Conservation (phyloP, 2,888 invertebrate genomes). For the Nephrotoma appendiculata region DNA sequence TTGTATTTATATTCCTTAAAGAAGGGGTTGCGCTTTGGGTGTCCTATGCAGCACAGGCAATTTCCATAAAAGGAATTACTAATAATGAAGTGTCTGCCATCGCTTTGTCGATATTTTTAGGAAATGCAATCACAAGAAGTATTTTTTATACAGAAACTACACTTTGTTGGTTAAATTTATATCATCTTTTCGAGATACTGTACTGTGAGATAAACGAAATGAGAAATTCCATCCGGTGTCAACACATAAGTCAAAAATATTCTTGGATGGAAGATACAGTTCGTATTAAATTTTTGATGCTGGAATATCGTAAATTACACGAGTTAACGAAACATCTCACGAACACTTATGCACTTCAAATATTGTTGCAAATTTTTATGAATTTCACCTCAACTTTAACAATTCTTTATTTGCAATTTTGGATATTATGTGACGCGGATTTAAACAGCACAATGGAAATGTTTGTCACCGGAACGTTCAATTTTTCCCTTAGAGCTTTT, state of each 20-base stretch:
- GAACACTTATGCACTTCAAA: neutral
- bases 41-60: neutral
- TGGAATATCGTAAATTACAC: neutral
- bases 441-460: neutral
- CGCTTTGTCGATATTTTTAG: neutral
- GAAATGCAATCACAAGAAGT: neutral
- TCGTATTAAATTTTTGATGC: neutral
- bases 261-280: neutral
- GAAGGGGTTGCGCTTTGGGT: neutral
- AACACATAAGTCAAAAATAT: neutral
- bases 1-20: neutral
- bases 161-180: neutral
- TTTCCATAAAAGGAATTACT: neutral
- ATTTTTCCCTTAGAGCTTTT: neutral
- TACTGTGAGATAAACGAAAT: neutral
- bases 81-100: neutral
- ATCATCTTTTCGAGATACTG: neutral
- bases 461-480: neutral
- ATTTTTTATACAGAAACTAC: neutral
- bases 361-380: neutral
- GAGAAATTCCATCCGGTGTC: neutral
- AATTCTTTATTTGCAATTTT: neutral
- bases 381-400: neutral
- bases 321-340: neutral
- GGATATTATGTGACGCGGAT: neutral